Conservation (phyloP, 2,113 vertebrate species). For the Canis aureus region DNA sequence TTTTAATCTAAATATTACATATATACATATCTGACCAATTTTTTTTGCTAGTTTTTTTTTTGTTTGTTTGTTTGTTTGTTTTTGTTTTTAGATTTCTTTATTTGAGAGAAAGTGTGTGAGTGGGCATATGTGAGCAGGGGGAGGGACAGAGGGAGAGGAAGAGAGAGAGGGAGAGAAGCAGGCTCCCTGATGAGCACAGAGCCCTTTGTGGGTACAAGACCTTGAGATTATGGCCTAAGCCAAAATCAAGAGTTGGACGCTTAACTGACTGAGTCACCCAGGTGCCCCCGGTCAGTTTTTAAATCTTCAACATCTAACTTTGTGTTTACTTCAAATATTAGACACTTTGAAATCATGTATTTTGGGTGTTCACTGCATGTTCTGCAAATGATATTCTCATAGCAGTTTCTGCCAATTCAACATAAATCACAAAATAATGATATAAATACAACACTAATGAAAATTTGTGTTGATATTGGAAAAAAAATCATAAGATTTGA, state of each 20-base stretch:
- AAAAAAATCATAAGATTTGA: not conserved
- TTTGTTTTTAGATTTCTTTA: not conserved
- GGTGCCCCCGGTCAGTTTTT: not conserved
- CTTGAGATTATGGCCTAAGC: not conserved
- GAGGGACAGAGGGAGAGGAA: not conserved
- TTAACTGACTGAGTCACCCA: not conserved
- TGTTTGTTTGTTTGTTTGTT: too few relatives aligned
- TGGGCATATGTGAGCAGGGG: not conserved
- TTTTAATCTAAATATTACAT: not conserved
- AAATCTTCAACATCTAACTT: not conserved
- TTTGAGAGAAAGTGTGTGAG: not conserved
- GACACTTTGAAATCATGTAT: conserved; percentile 17
- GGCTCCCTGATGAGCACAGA: not conserved
- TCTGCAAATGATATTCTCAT: not conserved
- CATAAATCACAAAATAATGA: conserved; percentile 30
- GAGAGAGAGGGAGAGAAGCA: not conserved
- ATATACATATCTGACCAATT: too few relatives aligned
- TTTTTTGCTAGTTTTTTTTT: too few relatives aligned
- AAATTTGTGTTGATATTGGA: not conserved
- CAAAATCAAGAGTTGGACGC: not conserved
- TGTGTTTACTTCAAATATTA: not conserved
- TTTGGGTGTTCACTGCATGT: conserved; percentile 20
- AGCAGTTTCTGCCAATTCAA: conserved; percentile 22
- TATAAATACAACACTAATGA: conserved; percentile 10
- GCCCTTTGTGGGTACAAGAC: too few relatives aligned